Evolutionary conservation across 2,888 invertebrate genomes (phyloP), one percentile per base, ranked within the genome.

Genomic region (Coleophora flavipennella): DNA sequence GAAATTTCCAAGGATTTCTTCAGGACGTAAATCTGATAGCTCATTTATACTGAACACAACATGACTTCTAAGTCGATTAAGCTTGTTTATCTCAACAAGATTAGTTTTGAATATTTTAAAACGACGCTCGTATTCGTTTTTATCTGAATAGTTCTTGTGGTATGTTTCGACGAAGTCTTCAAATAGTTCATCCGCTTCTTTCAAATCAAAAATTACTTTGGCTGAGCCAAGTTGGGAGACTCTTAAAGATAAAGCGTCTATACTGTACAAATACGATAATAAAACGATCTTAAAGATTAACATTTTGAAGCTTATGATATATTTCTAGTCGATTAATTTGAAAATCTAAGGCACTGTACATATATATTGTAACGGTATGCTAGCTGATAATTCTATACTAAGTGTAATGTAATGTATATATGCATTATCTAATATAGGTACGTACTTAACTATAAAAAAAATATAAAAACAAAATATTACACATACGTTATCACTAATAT

Each of bases 181-280:
- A n/a, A 38, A 33, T 28, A 31, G 6, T 8, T 37, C 26, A 6
- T 32, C 14, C 3, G 31, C 37, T 31, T 37, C 35, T 8, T 13
- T 28, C 12, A 35, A 33, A 27, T 38, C 28, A 13, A 32, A 38
- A 13, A 26, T 26, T 26, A 32, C 13, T 38, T 12, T 34, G n/a
- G 8, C 13, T 7, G 32, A 8, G 11, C 38, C 26, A 25, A 38
- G 26, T 20, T 38, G 25, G 2, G 25, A 6, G 7, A 34, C 6
- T 27, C 10, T 27, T n/a, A 29, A 11, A 29, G 29, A 29, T 29
- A 29, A 9, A 10, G 29, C 7, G 29, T 29, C 10, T 29, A 10
- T 29, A 2, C 29, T 10, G 29, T n/a, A 29, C 3, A 20, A 20
- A 20, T 4, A 4, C 3, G 20, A 20, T 3, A 20, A 6, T 3